phyloP scores from a whole-genome alignment of 2,888 invertebrate genomes.

The Dioctria rufipes region DNA sequence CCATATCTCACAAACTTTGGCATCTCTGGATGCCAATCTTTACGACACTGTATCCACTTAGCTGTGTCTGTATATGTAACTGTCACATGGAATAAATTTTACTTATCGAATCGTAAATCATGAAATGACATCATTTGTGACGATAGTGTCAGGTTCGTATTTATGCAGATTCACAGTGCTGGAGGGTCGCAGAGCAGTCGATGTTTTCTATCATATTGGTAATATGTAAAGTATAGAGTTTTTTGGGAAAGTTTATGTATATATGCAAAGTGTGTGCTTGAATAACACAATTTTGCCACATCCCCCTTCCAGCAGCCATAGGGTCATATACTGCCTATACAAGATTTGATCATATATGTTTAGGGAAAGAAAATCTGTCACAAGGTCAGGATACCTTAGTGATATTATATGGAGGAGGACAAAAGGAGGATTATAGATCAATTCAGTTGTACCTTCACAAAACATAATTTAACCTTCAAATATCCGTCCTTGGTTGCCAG shows the following conservation, averaged over 20 bases:
- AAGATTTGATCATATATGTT: too few relatives aligned
- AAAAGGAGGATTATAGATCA: not conserved
- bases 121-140: slow-evolving; percentile 51
- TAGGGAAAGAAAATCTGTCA: too few relatives aligned
- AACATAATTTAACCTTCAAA: too few relatives aligned
- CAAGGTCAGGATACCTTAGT: not conserved
- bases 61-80: slow-evolving; percentile 50
- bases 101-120: slow-evolving; percentile 57
- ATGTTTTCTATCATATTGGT: slow-evolving; percentile 16
- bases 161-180: slow-evolving; percentile 26
- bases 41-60: not conserved
- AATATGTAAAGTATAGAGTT: slow-evolving; percentile 10
- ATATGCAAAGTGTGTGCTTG: slow-evolving; percentile 16
- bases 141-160: slow-evolving; percentile 20
- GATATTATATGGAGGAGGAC: not conserved
- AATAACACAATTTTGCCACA: not conserved
- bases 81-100: slow-evolving; percentile 56
- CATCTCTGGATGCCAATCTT: not conserved
- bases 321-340: too few relatives aligned
- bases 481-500: not conserved
- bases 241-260: slow-evolving; percentile 11
- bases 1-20: not conserved
- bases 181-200: not conserved
- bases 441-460: slow-evolving; percentile 31
- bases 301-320: not conserved